Conservation (phyloP, 2,113 vertebrate species). For the Phoxinus phoxinus region DNA sequence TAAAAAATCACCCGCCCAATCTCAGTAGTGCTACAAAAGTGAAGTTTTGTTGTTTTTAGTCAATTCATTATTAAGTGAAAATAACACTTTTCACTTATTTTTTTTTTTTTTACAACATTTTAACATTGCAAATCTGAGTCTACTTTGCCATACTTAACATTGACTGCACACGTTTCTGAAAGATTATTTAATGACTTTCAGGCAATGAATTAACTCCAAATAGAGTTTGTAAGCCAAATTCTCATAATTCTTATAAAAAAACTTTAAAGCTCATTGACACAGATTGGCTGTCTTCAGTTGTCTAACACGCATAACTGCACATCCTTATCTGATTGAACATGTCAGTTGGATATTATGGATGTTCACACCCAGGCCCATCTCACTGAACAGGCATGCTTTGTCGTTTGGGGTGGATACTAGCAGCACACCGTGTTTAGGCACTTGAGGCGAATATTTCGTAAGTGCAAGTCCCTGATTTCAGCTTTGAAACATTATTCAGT, state of each 20-base stretch:
- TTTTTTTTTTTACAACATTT: too few species aligned
- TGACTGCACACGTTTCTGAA: background rate
- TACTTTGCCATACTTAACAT: too few species aligned
- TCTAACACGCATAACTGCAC: conserved; percentile 21
- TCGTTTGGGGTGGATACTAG: conserved; percentile 5
- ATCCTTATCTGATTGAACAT: background rate
- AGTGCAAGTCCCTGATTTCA: background rate
- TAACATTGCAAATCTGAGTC: too few species aligned
- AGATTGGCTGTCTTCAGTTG: background rate
- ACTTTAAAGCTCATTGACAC: background rate
- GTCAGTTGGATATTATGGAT: background rate
- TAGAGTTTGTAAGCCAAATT: background rate
- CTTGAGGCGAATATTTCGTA: background rate
- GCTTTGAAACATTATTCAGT: background rate
- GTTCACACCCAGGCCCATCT: conserved; percentile 11
- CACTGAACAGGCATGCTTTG: conserved; percentile 19
- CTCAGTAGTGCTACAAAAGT: too few species aligned
- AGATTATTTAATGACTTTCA: background rate
- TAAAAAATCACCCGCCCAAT: too few species aligned
- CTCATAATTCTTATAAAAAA: background rate
- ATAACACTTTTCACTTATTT: too few species aligned
- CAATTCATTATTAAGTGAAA: too few species aligned
- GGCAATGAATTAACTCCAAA: background rate
- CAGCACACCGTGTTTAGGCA: background rate
- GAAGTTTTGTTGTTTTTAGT: too few species aligned